These are phyloP conservation scores for Eucidaris tribuloides DNA, from an alignment of 35 echinoderm and acorn worm species.

Conservation along the genomic window DNA sequence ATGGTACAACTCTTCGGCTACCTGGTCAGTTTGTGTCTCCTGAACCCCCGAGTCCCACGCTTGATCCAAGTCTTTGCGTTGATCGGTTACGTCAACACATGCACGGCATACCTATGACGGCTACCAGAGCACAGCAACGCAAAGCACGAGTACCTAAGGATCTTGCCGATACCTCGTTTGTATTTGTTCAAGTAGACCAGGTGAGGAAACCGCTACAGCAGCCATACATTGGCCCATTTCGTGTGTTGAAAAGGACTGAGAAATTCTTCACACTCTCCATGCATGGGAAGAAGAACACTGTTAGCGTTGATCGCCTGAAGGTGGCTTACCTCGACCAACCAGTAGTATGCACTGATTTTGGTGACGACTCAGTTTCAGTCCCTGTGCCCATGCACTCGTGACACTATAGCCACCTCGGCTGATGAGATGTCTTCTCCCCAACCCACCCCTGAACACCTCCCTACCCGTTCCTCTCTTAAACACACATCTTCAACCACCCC, in stretches of 20 bases:
- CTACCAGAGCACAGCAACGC: background rate
- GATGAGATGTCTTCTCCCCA: background rate
- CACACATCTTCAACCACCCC: no score
- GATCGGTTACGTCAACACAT: slow-evolving; percentile 15
- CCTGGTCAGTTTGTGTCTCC: slow-evolving; percentile 31
- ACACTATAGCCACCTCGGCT: background rate
- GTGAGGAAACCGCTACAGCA: slow-evolving; percentile 52
- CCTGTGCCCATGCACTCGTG: background rate
- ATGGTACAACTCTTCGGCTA: slow-evolving; percentile 25
- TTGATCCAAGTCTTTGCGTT: slow-evolving; percentile 15
- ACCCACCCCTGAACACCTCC: no score
- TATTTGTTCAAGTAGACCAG: slow-evolving; percentile 33
- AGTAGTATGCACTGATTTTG: background rate
- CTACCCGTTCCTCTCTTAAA: no score
- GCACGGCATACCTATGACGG: background rate
- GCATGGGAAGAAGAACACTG: slow-evolving; percentile 22
- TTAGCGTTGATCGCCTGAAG: slow-evolving; percentile 57
- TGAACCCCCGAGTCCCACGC: no score
- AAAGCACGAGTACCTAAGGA: background rate
- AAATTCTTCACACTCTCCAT: slow-evolving; percentile 30
- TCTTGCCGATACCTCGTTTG: slow-evolving; percentile 32
- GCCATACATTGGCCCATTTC: slow-evolving; percentile 35
- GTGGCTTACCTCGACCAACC: slow-evolving; percentile 10
- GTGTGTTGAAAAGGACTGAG: slow-evolving; percentile 12
- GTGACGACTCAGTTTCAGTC: background rate